Conservation (phyloP, 2,888 invertebrate genomes). For the Scelioninae gen. 1 region DNA sequence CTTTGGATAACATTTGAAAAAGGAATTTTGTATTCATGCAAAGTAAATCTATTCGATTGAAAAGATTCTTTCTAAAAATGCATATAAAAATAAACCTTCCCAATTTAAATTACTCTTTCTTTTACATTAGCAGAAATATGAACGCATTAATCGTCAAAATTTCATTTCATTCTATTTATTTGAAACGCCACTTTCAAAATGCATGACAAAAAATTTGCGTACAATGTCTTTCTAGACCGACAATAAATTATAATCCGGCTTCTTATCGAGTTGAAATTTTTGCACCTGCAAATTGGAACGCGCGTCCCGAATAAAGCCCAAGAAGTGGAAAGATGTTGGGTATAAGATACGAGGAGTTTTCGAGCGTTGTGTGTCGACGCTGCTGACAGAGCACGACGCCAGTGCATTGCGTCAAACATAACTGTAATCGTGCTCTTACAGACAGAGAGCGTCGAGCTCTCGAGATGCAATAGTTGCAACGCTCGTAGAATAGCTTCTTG, state of each 20-base stretch:
- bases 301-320: constrained; percentile 44
- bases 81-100: too few relatives aligned
- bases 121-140: too few relatives aligned
- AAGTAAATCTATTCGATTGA: too few relatives aligned
- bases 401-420: constrained; percentile 65
- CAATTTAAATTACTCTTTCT: too few relatives aligned
- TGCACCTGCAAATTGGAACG: constrained; percentile 57
- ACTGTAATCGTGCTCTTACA: constrained; percentile 64
- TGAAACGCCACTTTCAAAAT: too few relatives aligned
- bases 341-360: constrained; percentile 47
- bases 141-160: too few relatives aligned
- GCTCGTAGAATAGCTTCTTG: constrained; percentile 55
- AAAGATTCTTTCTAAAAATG: too few relatives aligned
- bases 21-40: too few relatives aligned
- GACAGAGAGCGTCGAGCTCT: constrained; percentile 52
- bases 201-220: too few relatives aligned
- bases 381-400: constrained; percentile 62
- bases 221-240: neutral
- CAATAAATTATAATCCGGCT: constrained; percentile 30
- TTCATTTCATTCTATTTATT: too few relatives aligned
- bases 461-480: constrained; percentile 52
- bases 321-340: constrained; percentile 52
- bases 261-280: constrained; percentile 37
- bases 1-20: too few relatives aligned
- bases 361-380: constrained; percentile 55